Conservation (phyloP, 2,113 vertebrate species). For the Melospiza georgiana region DNA sequence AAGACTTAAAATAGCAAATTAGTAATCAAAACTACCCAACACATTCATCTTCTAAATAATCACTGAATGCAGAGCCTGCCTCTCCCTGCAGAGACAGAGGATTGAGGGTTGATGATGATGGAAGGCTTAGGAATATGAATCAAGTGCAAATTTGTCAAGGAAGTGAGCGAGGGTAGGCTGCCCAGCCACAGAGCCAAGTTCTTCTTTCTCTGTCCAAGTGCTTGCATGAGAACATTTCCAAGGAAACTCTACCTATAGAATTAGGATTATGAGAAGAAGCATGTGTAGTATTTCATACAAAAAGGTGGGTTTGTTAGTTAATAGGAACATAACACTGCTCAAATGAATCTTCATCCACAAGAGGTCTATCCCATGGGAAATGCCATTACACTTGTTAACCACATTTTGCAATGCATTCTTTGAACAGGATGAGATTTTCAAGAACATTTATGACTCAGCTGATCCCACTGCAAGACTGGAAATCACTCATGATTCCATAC, state of each 20-base stretch:
- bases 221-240: background rate
- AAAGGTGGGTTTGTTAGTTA: background rate
- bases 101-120: background rate
- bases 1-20: constrained; percentile 74
- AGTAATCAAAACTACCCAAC: constrained; percentile 66
- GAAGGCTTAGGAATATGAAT: background rate
- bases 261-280: background rate
- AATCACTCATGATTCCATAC: background rate
- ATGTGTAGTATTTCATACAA: background rate
- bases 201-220: background rate
- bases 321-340: background rate
- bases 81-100: background rate
- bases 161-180: background rate
- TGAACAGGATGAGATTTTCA: background rate
- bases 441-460: background rate
- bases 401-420: background rate
- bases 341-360: background rate
- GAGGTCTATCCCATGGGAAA: background rate
- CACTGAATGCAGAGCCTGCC: background rate
- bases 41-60: constrained; percentile 62
- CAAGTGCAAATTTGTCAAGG: constrained; percentile 15
- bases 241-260: background rate
- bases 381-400: background rate
- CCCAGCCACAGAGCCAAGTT: background rate
- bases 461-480: background rate